These are phyloP conservation scores for Hyalella azteca DNA, from an alignment of 2,888 invertebrate species.

Conservation along the genomic window DNA sequence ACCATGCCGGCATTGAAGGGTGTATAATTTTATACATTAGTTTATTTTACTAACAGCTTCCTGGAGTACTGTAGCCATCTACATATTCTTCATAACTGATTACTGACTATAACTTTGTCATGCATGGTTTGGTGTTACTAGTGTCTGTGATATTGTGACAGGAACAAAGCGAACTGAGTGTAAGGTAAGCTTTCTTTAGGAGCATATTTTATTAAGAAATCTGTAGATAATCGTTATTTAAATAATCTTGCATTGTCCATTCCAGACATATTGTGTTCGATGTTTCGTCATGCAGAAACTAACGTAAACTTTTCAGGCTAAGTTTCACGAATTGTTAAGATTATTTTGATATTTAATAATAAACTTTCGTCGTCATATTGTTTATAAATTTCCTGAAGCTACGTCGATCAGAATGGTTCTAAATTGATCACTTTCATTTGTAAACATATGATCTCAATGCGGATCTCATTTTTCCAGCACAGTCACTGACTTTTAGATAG, in stretches of 20 bases:
- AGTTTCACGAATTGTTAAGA: too few relatives aligned
- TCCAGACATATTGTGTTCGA: background rate
- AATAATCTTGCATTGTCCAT: background rate
- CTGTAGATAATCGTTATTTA: background rate
- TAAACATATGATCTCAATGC: too few relatives aligned
- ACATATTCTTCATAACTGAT: background rate
- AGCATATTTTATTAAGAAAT: slow-evolving; percentile 18
- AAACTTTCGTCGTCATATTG: too few relatives aligned
- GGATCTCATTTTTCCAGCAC: too few relatives aligned
- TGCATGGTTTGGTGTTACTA: too few relatives aligned
- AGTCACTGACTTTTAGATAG: too few relatives aligned
- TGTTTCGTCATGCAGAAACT: background rate
- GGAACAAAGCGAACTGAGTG: slow-evolving; percentile 6
- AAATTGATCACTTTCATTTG: too few relatives aligned
- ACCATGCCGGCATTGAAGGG: background rate
- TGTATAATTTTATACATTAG: background rate
- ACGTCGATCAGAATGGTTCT: too few relatives aligned
- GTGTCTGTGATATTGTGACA: slow-evolving; percentile 21
- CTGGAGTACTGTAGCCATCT: background rate
- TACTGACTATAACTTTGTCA: too few relatives aligned
- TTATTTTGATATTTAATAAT: too few relatives aligned
- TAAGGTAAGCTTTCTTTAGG: background rate
- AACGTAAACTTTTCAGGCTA: too few relatives aligned
- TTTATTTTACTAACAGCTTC: background rate
- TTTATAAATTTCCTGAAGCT: too few relatives aligned